Conservation (phyloP, 1,140 invertebrate genomes). For the Metaphire vulgaris region DNA sequence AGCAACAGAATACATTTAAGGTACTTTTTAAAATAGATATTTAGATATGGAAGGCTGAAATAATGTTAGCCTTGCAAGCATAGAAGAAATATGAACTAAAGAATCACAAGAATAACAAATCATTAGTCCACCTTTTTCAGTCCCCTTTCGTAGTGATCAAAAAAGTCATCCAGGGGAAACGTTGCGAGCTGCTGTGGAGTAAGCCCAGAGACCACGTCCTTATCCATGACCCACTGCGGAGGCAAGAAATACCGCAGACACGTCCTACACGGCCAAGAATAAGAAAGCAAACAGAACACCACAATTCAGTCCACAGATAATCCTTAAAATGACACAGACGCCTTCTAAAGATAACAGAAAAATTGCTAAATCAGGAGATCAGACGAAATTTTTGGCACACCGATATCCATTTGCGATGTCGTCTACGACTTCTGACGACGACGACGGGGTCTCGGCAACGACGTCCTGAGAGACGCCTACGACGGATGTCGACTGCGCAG, state of each 20-base stretch:
- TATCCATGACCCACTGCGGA: conserved; percentile 51
- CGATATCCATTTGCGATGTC: conserved; percentile 21
- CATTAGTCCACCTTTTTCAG: conserved; percentile 41
- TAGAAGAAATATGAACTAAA: too few species aligned
- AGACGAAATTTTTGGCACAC: neutral
- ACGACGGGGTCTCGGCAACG: neutral
- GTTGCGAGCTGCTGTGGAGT: conserved; percentile 44
- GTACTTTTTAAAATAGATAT: too few species aligned
- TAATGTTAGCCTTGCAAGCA: too few species aligned
- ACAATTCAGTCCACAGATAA: neutral
- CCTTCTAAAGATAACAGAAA: neutral
- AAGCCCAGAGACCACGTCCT: conserved; percentile 47
- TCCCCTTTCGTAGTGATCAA: conserved; percentile 51
- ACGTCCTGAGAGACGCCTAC: neutral
- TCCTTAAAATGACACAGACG: neutral
- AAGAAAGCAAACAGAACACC: neutral
- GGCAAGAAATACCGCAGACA: conserved; percentile 51
- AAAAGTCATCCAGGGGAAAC: conserved; percentile 51
- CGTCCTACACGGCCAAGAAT: conserved; percentile 36
- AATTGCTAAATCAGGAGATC: neutral
- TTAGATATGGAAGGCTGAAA: too few species aligned
- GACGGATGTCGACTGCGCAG: neutral
- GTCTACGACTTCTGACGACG: conserved; percentile 1
- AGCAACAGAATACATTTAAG: too few species aligned
- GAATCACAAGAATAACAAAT: too few species aligned